A percentile compares a stretch with the other conserved stretches of the same genome.
These are phyloP conservation scores for Labeo catla DNA, from an alignment of 2,113 vertebrate species.

Conservation along the genomic window DNA sequence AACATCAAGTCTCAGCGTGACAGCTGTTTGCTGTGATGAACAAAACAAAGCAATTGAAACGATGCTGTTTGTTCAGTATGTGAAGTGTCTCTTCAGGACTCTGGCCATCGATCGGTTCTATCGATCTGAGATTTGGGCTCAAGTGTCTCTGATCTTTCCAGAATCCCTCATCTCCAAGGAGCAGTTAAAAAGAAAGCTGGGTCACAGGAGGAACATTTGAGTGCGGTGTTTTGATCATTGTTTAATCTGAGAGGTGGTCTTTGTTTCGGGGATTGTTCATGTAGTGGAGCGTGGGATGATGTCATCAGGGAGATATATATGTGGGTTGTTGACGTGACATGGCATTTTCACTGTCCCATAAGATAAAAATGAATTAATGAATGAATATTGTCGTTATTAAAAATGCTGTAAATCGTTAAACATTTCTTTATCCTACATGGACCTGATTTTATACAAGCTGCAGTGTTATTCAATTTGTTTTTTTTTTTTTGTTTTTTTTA, in stretches of 20 bases:
- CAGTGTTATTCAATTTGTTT: too few species aligned
- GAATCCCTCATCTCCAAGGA: slow-evolving; percentile 30
- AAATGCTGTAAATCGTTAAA: too few species aligned
- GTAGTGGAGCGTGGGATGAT: not conserved
- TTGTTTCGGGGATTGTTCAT: not conserved
- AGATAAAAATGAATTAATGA: too few species aligned
- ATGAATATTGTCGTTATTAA: too few species aligned
- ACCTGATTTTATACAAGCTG: too few species aligned
- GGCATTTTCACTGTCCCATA: too few species aligned
- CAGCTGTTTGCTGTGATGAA: slow-evolving; percentile 22
- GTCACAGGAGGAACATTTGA: slow-evolving; percentile 16
- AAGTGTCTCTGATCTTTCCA: slow-evolving; percentile 44
- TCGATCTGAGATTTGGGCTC: slow-evolving; percentile 49
- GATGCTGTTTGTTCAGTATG: slow-evolving; percentile 19
- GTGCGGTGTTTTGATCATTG: slow-evolving; percentile 5
- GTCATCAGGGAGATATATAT: too few species aligned
- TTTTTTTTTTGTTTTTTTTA: too few species aligned
- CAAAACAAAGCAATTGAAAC: slow-evolving; percentile 43
- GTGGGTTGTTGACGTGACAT: too few species aligned
- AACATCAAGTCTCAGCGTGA: slow-evolving; percentile 44
- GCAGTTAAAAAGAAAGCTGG: slow-evolving; percentile 32
- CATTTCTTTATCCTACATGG: too few species aligned
- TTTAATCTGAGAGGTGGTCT: slow-evolving; percentile 1
- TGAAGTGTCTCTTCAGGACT: slow-evolving; percentile 37
- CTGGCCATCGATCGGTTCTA: slow-evolving; percentile 36